phyloP scores from a whole-genome alignment of 2,797 vertebrate genomes.

The Helarctos malayanus region DNA sequence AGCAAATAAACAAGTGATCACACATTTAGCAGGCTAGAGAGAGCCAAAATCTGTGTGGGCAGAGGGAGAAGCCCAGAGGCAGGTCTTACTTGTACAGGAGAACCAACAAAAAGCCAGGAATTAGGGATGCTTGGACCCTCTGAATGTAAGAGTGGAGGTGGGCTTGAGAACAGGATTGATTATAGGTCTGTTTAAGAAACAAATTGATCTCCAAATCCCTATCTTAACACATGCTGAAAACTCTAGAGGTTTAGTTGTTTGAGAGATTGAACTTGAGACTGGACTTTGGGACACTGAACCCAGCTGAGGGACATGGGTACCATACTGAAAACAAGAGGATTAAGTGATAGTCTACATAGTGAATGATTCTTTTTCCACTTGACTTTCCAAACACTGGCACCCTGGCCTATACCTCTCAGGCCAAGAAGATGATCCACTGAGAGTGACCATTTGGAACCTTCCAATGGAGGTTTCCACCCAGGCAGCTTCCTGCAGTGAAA shows the following conservation, averaged over 20 bases:
- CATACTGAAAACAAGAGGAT: not conserved
- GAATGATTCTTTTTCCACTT: not conserved
- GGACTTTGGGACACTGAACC: not conserved
- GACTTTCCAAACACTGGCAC: not conserved
- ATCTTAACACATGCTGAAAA: not conserved
- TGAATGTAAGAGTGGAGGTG: not conserved
- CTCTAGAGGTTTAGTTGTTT: not conserved
- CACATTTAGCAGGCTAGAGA: not conserved
- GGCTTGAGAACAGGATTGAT: not conserved
- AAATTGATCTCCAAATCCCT: not conserved
- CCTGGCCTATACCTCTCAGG: not conserved
- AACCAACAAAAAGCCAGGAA: not conserved
- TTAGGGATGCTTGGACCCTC: not conserved
- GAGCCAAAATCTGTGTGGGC: not conserved
- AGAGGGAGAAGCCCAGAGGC: not conserved
- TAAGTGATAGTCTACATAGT: not conserved
- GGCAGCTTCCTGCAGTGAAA: not conserved
- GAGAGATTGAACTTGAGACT: not conserved
- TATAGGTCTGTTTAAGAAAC: not conserved
- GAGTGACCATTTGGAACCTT: not conserved
- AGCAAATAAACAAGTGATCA: not conserved
- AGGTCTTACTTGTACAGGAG: not conserved
- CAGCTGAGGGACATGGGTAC: not conserved
- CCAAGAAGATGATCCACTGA: not conserved
- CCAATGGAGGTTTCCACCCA: not conserved